These are phyloP conservation scores for Drosophila ogumai DNA, from an alignment of 1,140 invertebrate genomes.

Conservation along the genomic window DNA sequence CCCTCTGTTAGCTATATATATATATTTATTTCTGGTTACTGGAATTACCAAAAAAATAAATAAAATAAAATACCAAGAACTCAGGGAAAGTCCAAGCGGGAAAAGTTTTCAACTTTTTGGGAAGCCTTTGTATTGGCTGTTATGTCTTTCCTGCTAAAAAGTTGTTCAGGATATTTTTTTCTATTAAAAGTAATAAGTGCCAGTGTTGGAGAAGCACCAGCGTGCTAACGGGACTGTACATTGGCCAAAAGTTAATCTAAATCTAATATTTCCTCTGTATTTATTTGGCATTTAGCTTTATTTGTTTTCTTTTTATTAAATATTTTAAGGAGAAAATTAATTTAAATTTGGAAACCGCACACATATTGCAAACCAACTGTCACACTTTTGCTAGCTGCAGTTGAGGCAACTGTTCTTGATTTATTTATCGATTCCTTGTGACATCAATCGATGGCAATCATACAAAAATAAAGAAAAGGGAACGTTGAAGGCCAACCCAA, in stretches of 20 bases:
- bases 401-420: not conserved
- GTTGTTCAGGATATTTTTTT: conserved; percentile 27
- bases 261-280: not conserved
- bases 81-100: conserved; percentile 6
- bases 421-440: conserved; percentile 5
- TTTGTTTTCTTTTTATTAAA: not conserved
- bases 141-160: conserved; percentile 39
- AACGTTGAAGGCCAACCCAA: conserved; percentile 21
- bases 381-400: not conserved
- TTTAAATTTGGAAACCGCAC: not conserved
- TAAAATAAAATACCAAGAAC: not conserved
- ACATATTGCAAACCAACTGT: not conserved
- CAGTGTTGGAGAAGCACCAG: conserved; percentile 17
- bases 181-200: conserved; percentile 47
- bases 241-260: conserved; percentile 23
- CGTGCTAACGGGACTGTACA: conserved; percentile 10
- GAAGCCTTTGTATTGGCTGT: conserved; percentile 47
- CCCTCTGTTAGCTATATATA: conserved; percentile 2
- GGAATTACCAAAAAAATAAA: conserved; percentile 13
- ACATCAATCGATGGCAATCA: conserved; percentile 28
- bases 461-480: not conserved
- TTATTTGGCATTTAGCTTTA: not conserved
- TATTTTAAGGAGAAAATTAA: not conserved
- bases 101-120: conserved; percentile 31
- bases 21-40: conserved; percentile 35